Conservation (phyloP, 64 coral and sea anemone species). For the Stichodactyla mertensii region DNA sequence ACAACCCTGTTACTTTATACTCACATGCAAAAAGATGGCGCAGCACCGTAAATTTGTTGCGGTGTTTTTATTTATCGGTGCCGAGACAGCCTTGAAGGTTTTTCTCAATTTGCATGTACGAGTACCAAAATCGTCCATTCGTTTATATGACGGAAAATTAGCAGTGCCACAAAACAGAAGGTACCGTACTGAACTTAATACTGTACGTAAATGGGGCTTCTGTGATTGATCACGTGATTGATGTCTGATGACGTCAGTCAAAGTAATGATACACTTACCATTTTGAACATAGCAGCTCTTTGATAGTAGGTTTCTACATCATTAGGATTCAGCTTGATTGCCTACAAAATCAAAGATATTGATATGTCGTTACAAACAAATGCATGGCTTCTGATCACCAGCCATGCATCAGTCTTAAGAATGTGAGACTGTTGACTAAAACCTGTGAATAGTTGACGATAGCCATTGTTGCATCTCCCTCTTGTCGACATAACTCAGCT, state of each 20-base stretch:
- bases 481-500: constrained; percentile 81
- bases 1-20: too few species aligned
- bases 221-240: background rate
- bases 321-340: constrained; percentile 84
- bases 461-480: constrained; percentile 84
- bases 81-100: too few species aligned
- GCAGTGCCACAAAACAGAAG: background rate
- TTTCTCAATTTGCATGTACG: too few species aligned
- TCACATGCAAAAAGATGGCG: too few species aligned
- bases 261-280: constrained; percentile 33
- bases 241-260: background rate
- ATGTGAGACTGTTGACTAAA: background rate
- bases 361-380: too few species aligned
- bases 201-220: too few species aligned
- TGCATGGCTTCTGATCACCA: too few species aligned
- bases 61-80: too few species aligned
- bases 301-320: constrained; percentile 93
- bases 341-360: constrained; percentile 31
- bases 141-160: background rate
- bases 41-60: too few species aligned
- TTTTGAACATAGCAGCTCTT: constrained; percentile 92
- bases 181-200: too few species aligned
- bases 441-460: constrained; percentile 99
- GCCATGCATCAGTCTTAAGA: too few species aligned
- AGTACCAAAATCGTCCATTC: background rate